Conservation (phyloP, 2,113 vertebrate species). For the Zosterops japonicus region DNA sequence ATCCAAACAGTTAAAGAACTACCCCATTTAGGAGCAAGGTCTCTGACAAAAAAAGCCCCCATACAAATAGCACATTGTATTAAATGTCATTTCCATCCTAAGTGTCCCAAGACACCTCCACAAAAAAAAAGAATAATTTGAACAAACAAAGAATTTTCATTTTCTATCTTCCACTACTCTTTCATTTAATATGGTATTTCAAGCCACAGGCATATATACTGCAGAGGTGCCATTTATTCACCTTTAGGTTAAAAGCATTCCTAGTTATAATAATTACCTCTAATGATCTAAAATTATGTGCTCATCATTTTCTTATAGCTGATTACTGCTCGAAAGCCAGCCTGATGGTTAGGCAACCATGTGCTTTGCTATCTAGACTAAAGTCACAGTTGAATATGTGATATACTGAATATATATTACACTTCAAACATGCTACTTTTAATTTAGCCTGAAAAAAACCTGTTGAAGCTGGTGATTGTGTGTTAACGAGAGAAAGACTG, state of each 20-base stretch:
- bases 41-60: background rate
- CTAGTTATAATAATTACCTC: background rate
- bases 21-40: background rate
- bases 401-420: background rate
- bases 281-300: slow-evolving; percentile 35
- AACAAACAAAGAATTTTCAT: background rate
- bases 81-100: background rate
- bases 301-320: background rate
- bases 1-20: background rate
- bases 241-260: slow-evolving; percentile 10
- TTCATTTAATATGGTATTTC: background rate
- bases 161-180: background rate
- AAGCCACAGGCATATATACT: background rate
- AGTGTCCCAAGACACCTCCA: background rate
- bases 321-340: background rate
- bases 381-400: background rate
- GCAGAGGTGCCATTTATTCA: background rate
- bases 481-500: background rate
- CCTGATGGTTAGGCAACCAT: background rate
- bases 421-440: background rate
- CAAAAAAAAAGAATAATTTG: background rate
- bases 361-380: background rate
- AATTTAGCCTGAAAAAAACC: background rate
- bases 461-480: background rate
- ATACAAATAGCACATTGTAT: background rate